Evolutionary conservation across 1,140 invertebrate genomes (phyloP).

Genomic region (Zaprionus tsacasi): DNA sequence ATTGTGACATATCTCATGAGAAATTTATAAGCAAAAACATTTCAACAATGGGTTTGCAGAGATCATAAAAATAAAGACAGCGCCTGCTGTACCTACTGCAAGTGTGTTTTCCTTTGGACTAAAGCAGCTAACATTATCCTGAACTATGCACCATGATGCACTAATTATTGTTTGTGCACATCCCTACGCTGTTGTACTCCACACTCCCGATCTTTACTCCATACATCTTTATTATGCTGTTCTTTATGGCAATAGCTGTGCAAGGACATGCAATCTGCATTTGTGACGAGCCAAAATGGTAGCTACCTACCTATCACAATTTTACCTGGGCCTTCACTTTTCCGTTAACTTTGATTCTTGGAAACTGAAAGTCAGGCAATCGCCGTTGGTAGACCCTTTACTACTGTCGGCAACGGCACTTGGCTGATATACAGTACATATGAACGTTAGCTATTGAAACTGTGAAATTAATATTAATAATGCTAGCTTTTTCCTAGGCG

Average conservation of each 20-base stretch:
- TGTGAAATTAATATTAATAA: constrained; percentile 76
- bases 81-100: no score
- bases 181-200: no score
- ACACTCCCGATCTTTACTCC: no score
- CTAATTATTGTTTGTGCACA: no score
- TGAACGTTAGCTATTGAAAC: constrained; percentile 38
- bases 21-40: no score
- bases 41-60: no score
- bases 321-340: constrained; percentile 7
- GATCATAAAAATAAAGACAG: no score
- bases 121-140: no score
- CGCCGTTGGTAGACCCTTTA: constrained; percentile 29
- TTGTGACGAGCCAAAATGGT: constrained; percentile 26
- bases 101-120: no score
- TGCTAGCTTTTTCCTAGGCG: background rate
- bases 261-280: constrained; percentile 74
- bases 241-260: constrained; percentile 29
- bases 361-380: constrained; percentile 65
- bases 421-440: constrained; percentile 34
- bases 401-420: constrained; percentile 43
- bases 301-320: background rate
- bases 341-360: constrained; percentile 25
- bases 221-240: background rate
- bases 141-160: no score
- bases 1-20: no score